phyloP scores from a whole-genome alignment of 2,113 vertebrate genomes.

The Ophthalmolycus amberensis region DNA sequence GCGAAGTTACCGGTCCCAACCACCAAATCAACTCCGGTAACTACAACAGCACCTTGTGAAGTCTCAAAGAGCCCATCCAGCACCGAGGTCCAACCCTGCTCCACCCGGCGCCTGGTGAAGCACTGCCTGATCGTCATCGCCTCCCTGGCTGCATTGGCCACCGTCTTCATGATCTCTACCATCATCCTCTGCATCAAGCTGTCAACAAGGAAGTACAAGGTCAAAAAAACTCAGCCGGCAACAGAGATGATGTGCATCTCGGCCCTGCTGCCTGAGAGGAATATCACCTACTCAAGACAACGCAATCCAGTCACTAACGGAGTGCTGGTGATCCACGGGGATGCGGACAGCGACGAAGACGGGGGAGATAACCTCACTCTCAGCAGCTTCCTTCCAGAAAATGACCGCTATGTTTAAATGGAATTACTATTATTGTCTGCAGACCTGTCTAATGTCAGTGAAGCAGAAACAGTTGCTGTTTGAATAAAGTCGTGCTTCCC shows the following conservation, averaged over 20 bases:
- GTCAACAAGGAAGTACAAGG: constrained; percentile 74
- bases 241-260: constrained; percentile 94
- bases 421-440: background rate
- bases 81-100: constrained; percentile 44
- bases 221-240: constrained; percentile 42
- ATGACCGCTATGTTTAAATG: constrained; percentile 59
- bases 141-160: constrained; percentile 83
- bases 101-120: constrained; percentile 19
- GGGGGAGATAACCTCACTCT: constrained; percentile 88
- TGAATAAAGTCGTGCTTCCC: constrained; percentile 43
- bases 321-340: constrained; percentile 42
- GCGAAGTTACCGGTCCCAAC: background rate
- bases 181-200: constrained; percentile 85
- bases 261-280: constrained; percentile 82
- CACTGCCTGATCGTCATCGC: constrained; percentile 87
- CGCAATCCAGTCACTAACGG: constrained; percentile 63
- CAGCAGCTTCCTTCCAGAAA: constrained; percentile 91
- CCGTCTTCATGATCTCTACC: constrained; percentile 86
- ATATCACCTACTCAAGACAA: constrained; percentile 46
- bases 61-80: background rate
- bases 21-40: background rate
- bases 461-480: constrained; percentile 37
- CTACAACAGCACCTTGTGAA: background rate
- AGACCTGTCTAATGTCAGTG: constrained; percentile 1
- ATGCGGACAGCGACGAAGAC: constrained; percentile 73